Conservation (phyloP, 1,140 invertebrate species). For the Adelges cooleyi region DNA sequence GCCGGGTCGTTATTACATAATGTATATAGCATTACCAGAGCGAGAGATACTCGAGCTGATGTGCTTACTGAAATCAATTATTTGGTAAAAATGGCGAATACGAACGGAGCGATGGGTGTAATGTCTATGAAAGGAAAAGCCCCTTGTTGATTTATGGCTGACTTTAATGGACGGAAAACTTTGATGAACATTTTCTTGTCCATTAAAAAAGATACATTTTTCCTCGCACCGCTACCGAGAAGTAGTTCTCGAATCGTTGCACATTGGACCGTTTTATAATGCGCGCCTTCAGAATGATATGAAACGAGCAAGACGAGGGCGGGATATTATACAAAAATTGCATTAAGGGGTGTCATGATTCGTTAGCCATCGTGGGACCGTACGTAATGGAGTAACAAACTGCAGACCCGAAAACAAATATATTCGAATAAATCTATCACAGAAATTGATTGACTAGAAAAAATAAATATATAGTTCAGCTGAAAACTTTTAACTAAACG, state of each 20-base stretch:
- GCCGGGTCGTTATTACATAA: no score
- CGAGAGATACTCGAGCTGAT: no score
- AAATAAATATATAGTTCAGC: no score
- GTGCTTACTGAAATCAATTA: no score
- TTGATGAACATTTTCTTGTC: slow-evolving; percentile 26
- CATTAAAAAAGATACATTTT: slow-evolving; percentile 1
- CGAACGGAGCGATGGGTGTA: background rate
- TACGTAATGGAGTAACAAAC: no score
- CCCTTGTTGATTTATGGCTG: slow-evolving; percentile 10
- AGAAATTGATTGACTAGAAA: no score
- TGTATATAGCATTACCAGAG: no score
- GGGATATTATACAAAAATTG: background rate
- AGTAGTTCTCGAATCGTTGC: slow-evolving; percentile 5
- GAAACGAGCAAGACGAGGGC: background rate
- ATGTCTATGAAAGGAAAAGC: background rate
- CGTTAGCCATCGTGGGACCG: no score
- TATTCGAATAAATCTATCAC: no score
- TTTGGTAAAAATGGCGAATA: background rate
- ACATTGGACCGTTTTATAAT: background rate
- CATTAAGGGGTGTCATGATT: slow-evolving; percentile 6
- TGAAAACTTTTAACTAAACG: no score
- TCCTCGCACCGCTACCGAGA: background rate
- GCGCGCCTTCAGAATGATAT: background rate
- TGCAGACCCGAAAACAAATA: no score
- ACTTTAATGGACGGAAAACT: slow-evolving; percentile 6